Evolutionary conservation across 2,888 invertebrate genomes (phyloP).

Genomic region (Diarsia rubi): DNA sequence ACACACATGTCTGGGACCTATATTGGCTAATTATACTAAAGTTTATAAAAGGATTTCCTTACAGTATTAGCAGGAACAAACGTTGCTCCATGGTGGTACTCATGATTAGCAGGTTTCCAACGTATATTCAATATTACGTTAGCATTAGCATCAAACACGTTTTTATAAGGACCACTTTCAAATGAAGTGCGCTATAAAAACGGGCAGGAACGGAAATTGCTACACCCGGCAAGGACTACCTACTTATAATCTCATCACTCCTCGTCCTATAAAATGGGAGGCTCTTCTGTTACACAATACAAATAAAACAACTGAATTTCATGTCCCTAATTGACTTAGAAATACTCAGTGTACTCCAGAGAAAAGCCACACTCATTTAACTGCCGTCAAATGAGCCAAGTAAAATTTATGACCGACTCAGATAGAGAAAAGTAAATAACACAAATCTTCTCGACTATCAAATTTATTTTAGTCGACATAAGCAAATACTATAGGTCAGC

Average conservation of each 20-base stretch:
- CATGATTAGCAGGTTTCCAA: not conserved
- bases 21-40: not conserved
- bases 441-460: constrained; percentile 44
- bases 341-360: constrained; percentile 1
- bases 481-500: constrained; percentile 52
- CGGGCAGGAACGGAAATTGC: constrained; percentile 28
- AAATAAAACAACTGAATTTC: constrained; percentile 5
- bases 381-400: constrained; percentile 33
- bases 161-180: constrained; percentile 21
- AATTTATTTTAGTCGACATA: constrained; percentile 52
- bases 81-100: constrained; percentile 6
- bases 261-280: not conserved
- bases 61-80: not conserved
- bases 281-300: not conserved
- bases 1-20: no score
- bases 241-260: constrained; percentile 23
- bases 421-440: constrained; percentile 45
- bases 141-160: constrained; percentile 33
- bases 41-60: not conserved
- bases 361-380: constrained; percentile 23
- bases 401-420: constrained; percentile 38
- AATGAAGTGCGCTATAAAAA: constrained; percentile 26
- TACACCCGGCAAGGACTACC: not conserved
- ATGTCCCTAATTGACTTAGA: constrained; percentile 10
- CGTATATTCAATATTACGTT: constrained; percentile 31